phyloP scores from a whole-genome alignment of 2,888 invertebrate species.

The Eilema caniola region DNA sequence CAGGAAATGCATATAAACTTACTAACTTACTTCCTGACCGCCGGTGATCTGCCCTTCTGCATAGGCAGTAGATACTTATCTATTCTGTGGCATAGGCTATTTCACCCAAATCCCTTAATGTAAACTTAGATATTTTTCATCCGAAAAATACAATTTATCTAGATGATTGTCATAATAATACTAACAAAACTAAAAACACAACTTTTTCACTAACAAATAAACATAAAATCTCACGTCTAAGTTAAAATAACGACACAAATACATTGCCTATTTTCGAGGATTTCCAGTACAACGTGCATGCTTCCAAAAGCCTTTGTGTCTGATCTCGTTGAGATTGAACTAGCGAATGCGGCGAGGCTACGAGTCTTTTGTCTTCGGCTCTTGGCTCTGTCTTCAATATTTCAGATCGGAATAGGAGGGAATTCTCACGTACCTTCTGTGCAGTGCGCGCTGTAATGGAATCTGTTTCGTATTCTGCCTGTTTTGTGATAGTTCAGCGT shows the following conservation, averaged over 20 bases:
- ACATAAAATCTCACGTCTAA: not conserved
- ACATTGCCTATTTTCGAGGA: not conserved
- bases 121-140: too few relatives aligned
- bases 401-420: constrained; percentile 25
- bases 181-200: not conserved
- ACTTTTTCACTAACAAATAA: not conserved
- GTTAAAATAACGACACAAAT: not conserved
- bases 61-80: too few relatives aligned
- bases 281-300: constrained; percentile 6
- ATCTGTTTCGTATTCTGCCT: constrained; percentile 3
- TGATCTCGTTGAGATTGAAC: constrained; percentile 33
- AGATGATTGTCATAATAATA: too few relatives aligned
- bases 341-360: constrained; percentile 22
- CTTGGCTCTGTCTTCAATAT: constrained; percentile 29
- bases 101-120: too few relatives aligned
- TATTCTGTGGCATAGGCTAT: too few relatives aligned
- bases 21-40: too few relatives aligned
- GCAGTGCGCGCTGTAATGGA: constrained; percentile 10
- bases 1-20: too few relatives aligned
- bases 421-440: constrained; percentile 11
- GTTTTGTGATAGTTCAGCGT: not conserved
- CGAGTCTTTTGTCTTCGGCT: constrained; percentile 37
- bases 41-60: too few relatives aligned
- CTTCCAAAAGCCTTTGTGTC: constrained; percentile 19
- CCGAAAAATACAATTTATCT: too few relatives aligned